These are phyloP conservation scores for Nematostella vectensis DNA, from an alignment of 92 coral and sea anemone species.

Conservation along the genomic window DNA sequence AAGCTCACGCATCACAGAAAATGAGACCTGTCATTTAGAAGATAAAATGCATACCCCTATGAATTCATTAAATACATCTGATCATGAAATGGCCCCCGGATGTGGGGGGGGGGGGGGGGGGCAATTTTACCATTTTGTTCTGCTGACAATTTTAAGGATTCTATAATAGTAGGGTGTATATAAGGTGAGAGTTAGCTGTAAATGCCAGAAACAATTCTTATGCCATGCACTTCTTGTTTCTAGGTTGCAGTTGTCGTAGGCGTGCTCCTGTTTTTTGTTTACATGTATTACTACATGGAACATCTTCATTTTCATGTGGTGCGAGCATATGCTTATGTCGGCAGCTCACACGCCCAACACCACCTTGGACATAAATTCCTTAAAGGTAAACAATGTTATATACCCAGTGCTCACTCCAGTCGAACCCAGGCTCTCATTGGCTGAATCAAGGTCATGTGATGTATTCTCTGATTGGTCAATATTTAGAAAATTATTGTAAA, in stretches of 20 bases:
- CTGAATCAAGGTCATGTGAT: not conserved
- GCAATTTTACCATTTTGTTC: no score
- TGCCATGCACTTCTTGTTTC: not conserved
- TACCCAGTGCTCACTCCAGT: not conserved
- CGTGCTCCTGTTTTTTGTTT: slow-evolving; percentile 79
- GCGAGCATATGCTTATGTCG: slow-evolving; percentile 81
- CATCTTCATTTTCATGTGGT: slow-evolving; percentile 96
- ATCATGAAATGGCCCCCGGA: no score
- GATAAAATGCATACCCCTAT: no score
- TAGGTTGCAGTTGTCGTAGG: slow-evolving; percentile 85
- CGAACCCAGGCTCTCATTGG: not conserved
- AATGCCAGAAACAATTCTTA: no score
- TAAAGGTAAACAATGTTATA: slow-evolving; percentile 80
- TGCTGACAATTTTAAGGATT: no score
- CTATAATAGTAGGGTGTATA: no score
- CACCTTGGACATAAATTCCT: slow-evolving; percentile 95
- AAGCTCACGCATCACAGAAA: no score
- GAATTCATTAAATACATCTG: no score
- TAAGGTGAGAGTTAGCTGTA: no score
- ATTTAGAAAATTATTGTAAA: not conserved
- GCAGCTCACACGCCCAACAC: slow-evolving; percentile 94
- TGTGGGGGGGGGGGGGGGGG: no score
- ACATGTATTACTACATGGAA: slow-evolving; percentile 92
- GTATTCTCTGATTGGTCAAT: not conserved
- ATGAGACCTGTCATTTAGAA: no score